Evolutionary conservation across 2,797 vertebrate species (phyloP).

Genomic region (Tenualosa ilisha): DNA sequence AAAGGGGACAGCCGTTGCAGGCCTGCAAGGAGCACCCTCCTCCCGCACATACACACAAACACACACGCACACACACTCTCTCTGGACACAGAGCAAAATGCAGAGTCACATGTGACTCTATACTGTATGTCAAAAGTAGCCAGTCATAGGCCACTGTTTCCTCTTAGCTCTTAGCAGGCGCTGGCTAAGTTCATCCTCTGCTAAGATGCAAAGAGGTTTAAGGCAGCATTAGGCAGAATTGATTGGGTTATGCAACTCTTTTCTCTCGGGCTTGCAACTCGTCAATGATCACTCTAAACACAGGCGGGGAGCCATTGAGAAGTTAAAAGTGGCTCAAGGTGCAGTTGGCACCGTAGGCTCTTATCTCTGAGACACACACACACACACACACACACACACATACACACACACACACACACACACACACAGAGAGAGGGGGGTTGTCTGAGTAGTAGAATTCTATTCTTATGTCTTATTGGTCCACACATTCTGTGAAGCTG

Average conservation of each 20-base stretch:
- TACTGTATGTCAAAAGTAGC: not conserved
- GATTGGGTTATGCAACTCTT: conserved; percentile 55
- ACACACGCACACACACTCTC: not conserved
- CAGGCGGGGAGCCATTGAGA: conserved; percentile 24
- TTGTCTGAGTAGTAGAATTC: too few relatives aligned
- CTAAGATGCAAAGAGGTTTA: conserved; percentile 62
- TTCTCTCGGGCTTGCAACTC: not conserved
- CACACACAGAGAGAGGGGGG: not conserved
- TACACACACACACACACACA: not conserved
- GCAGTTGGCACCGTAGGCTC: not conserved
- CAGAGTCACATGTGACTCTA: not conserved
- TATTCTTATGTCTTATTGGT: too few relatives aligned
- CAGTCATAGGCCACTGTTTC: conserved; percentile 18
- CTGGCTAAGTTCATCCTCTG: conserved; percentile 31
- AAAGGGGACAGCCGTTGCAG: not conserved
- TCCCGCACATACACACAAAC: not conserved
- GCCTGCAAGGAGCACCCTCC: not conserved
- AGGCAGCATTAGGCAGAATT: conserved; percentile 52
- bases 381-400: conserved; percentile 20
- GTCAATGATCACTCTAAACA: conserved; percentile 18
- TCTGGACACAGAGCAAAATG: not conserved
- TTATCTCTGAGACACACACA: not conserved
- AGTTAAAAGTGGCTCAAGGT: not conserved
- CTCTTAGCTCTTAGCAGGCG: conserved; percentile 22
- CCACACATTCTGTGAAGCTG: not conserved